Base-by-base conservation (phyloP, 2,888 invertebrate species). In the Eristalinus aeneus region DNA sequence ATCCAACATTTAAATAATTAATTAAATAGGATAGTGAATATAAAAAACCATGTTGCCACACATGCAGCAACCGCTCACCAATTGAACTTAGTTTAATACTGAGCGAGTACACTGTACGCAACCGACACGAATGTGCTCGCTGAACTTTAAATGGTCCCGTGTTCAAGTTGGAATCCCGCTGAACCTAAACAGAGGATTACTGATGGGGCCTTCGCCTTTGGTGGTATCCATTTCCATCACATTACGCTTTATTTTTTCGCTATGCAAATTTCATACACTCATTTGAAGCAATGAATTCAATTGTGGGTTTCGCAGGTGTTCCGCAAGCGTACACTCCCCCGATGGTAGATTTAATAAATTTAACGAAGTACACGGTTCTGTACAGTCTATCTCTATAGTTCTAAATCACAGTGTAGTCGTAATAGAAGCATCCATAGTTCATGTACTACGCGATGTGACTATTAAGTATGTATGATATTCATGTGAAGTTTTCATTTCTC, bases 161-260 rank as follows among this genome's bases (percentile, higher is more conserved):
- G 32, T 32, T 32, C 27, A 16, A 5, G 23, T 39, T 60, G 23
- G 10, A 58, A 39, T 27, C 27, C 39, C 27, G 34, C 64, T 75
- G 64, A 64, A 46, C 46, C 39, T 32, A 53, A 39, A 72, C 54
- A 11, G 39, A 61, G 46, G 22, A 67, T 75, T 27, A 3, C 27
- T 27, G 27, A 27, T 27, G 27, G 5, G 27, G 76, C 46, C 76
- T 73, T 76, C 58, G 68, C 31, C 64, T 68, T 54, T 69, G 72
- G 67, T 27, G 53, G 69, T 27, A 60, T 46, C 16, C 34, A 77
- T 85, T 76, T 76, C 69, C 83, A 84, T 83, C 78, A 80, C 79
- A 82, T 87, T 88, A 85, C 74, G 85, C 82, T 88, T 87, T 85
- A 85, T 82, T 78, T 85, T 71, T 82, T 67, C 75, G 73, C 60